Evolutionary conservation across 1,140 invertebrate genomes (phyloP).

Genomic region (Polyergus mexicanus): DNA sequence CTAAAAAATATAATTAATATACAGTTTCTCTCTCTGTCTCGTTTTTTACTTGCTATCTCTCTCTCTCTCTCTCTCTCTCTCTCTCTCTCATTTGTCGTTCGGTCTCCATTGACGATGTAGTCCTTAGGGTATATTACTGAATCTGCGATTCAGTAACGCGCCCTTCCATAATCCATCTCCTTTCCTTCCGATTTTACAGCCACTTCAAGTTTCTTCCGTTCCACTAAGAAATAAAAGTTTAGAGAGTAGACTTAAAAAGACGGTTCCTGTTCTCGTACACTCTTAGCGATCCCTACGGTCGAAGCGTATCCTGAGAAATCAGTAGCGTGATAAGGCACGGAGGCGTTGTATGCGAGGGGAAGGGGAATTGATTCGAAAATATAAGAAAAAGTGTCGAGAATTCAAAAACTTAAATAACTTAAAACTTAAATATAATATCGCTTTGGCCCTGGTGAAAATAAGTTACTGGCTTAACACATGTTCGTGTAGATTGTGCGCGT

Average conservation of each 20-base stretch:
- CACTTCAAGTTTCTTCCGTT: slow-evolving; percentile 51
- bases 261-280: slow-evolving; percentile 45
- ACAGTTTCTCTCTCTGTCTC: not conserved
- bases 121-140: slow-evolving; percentile 42
- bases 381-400: slow-evolving; percentile 51
- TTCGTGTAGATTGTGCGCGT: not conserved
- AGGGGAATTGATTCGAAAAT: not conserved
- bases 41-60: not conserved
- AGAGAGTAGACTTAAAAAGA: slow-evolving; percentile 46
- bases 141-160: slow-evolving; percentile 51
- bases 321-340: not conserved
- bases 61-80: not conserved
- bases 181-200: slow-evolving; percentile 51
- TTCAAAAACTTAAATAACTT: slow-evolving; percentile 37
- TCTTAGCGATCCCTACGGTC: slow-evolving; percentile 26
- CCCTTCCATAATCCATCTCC: slow-evolving; percentile 34
- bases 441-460: slow-evolving; percentile 42
- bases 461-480: slow-evolving; percentile 19
- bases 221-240: slow-evolving; percentile 60
- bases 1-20: slow-evolving; percentile 25
- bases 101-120: not conserved
- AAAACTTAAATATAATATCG: too few relatives aligned
- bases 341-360: not conserved
- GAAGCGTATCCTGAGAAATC: slow-evolving; percentile 52
- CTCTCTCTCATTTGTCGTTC: slow-evolving; percentile 22